Percentiles rank a stretch among this genome's conserved stretches.
Conservation (phyloP, 1,140 invertebrate genomes). For the Temnothorax curvispinosus region DNA sequence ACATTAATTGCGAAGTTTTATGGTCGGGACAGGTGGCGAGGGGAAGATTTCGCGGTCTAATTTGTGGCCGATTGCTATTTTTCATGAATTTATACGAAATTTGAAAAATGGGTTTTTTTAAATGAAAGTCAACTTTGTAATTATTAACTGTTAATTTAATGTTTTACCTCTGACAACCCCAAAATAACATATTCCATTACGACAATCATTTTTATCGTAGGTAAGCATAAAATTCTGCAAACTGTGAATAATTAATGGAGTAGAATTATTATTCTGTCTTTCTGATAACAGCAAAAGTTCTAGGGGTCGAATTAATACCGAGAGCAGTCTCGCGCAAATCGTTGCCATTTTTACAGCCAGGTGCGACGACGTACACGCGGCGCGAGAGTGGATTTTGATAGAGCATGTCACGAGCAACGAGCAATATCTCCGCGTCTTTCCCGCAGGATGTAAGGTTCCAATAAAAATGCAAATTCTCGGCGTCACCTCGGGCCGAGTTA, state of each 20-base stretch:
- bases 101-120: not conserved
- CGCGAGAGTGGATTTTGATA: slow-evolving; percentile 43
- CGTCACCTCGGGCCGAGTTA: slow-evolving; percentile 42
- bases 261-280: not conserved
- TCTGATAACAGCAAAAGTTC: not conserved
- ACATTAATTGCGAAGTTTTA: slow-evolving; percentile 67
- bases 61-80: slow-evolving; percentile 45
- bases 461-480: slow-evolving; percentile 83
- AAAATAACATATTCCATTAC: not conserved
- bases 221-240: not conserved
- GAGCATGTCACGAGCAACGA: slow-evolving; percentile 56
- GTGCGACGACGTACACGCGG: slow-evolving; percentile 44
- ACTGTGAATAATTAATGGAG: not conserved
- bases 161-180: not conserved
- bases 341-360: slow-evolving; percentile 26
- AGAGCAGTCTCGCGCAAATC: slow-evolving; percentile 47
- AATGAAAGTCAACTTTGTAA: not conserved
- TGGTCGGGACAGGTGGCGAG: slow-evolving; percentile 49
- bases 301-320: slow-evolving; percentile 37
- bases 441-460: slow-evolving; percentile 69
- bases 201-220: not conserved
- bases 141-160: not conserved
- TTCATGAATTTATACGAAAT: slow-evolving; percentile 12
- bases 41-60: slow-evolving; percentile 54
- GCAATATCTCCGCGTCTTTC: slow-evolving; percentile 64